Percentiles rank a stretch among this genome's conserved stretches.
Conservation (phyloP, 2,797 vertebrate genomes). For the Sebastes nivosus region DNA sequence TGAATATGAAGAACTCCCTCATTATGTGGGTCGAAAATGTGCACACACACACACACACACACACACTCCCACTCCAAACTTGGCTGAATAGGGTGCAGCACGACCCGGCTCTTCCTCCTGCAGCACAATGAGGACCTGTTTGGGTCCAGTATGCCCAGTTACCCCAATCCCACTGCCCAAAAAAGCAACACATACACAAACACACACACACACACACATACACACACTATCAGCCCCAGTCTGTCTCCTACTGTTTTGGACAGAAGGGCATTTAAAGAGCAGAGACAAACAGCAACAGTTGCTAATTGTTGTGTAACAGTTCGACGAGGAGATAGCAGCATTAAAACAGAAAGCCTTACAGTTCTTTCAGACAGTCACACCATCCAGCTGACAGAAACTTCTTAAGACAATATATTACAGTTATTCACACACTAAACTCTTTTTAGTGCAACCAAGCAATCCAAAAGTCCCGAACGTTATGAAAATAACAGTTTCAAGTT, state of each 20-base stretch:
- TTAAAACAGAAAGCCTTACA: slow-evolving; percentile 32
- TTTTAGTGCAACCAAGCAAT: neutral
- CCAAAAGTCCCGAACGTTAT: neutral
- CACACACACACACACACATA: neutral
- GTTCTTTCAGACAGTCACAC: neutral
- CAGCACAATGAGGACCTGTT: slow-evolving; percentile 73
- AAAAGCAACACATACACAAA: slow-evolving; percentile 46
- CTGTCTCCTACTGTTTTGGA: slow-evolving; percentile 59
- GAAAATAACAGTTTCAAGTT: neutral
- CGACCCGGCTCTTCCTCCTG: slow-evolving; percentile 58
- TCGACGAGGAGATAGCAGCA: slow-evolving; percentile 16
- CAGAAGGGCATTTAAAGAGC: slow-evolving; percentile 66
- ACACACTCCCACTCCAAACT: slow-evolving; percentile 23
- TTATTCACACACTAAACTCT: neutral
- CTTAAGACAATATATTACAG: neutral
- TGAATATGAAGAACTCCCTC: slow-evolving; percentile 45
- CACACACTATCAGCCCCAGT: slow-evolving; percentile 19
- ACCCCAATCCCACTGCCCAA: slow-evolving; percentile 39
- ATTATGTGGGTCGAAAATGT: slow-evolving; percentile 29
- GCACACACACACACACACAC: neutral
- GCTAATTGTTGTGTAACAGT: slow-evolving; percentile 57
- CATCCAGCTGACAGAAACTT: slow-evolving; percentile 29
- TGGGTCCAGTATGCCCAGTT: slow-evolving; percentile 59
- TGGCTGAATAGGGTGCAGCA: slow-evolving; percentile 59
- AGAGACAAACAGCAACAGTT: slow-evolving; percentile 65